These are phyloP conservation scores for Dendrolimus punctatus DNA, from an alignment of 1,140 invertebrate genomes.

Conservation along the genomic window DNA sequence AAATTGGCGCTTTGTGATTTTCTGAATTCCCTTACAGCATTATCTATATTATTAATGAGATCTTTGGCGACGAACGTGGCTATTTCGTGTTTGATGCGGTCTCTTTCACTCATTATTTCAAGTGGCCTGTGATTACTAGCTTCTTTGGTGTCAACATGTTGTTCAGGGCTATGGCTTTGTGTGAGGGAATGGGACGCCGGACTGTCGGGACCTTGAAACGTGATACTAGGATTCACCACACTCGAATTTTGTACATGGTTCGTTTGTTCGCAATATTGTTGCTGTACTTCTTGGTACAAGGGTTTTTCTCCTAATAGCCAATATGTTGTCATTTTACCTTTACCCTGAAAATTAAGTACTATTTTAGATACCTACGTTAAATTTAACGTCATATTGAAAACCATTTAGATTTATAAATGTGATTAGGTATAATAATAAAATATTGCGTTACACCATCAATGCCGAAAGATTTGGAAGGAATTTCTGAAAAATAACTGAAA, in stretches of 20 bases:
- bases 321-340: conserved; percentile 90
- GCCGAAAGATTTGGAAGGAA: no score
- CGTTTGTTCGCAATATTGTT: conserved; percentile 2
- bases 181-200: conserved; percentile 56
- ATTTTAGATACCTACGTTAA: background rate
- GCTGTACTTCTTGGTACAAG: conserved; percentile 11
- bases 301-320: conserved; percentile 85
- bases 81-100: conserved; percentile 63
- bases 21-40: conserved; percentile 53
- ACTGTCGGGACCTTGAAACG: conserved; percentile 63
- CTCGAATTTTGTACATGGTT: conserved; percentile 25
- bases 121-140: conserved; percentile 18
- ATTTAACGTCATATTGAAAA: no score
- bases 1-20: conserved; percentile 54
- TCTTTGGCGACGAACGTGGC: conserved; percentile 65
- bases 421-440: no score
- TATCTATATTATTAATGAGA: conserved; percentile 61
- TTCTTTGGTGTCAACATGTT: conserved; percentile 34
- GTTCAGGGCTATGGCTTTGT: conserved; percentile 55
- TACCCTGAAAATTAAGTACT: conserved; percentile 75
- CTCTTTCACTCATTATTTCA: conserved; percentile 49
- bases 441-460: no score
- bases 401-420: no score
- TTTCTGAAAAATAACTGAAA: no score
- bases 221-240: conserved; percentile 56